A percentile compares a stretch with the other conserved stretches of the same genome.
Conservation (phyloP, 2,113 vertebrate species). For the Scalopus aquaticus region DNA sequence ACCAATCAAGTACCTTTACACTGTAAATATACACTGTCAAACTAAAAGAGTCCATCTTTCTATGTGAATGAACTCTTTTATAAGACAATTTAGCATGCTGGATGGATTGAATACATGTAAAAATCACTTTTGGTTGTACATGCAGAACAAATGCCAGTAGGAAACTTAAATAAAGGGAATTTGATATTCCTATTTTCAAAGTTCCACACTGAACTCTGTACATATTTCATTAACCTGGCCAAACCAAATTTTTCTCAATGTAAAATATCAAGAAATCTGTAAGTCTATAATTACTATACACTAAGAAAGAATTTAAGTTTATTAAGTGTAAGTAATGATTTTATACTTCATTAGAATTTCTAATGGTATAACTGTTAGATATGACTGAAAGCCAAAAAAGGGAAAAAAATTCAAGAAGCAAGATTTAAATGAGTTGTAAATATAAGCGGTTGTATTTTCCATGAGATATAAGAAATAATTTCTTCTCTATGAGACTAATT, state of each 20-base stretch:
- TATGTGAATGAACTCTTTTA: not conserved
- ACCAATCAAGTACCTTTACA: not conserved
- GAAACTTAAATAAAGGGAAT: not conserved
- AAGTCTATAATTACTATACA: not conserved
- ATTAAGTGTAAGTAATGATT: not conserved
- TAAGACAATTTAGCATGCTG: not conserved
- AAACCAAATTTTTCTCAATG: not conserved
- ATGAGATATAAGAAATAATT: not conserved
- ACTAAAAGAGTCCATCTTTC: not conserved
- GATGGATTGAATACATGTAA: not conserved
- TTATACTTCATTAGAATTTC: not conserved
- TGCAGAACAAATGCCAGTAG: not conserved
- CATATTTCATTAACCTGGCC: not conserved
- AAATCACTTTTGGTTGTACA: not conserved
- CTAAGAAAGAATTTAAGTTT: not conserved
- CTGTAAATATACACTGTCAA: not conserved
- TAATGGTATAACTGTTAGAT: not conserved
- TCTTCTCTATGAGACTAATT: not conserved
- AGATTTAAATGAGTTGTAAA: not conserved
- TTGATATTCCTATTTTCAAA: not conserved
- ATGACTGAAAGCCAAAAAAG: not conserved
- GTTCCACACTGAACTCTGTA: not conserved
- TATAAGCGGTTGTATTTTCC: not conserved
- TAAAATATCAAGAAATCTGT: not conserved
- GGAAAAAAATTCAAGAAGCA: not conserved